A percentile compares a stretch with the other conserved stretches of the same genome.
phyloP scores from a whole-genome alignment of 2,113 vertebrate species.

The Leiothrix lutea region DNA sequence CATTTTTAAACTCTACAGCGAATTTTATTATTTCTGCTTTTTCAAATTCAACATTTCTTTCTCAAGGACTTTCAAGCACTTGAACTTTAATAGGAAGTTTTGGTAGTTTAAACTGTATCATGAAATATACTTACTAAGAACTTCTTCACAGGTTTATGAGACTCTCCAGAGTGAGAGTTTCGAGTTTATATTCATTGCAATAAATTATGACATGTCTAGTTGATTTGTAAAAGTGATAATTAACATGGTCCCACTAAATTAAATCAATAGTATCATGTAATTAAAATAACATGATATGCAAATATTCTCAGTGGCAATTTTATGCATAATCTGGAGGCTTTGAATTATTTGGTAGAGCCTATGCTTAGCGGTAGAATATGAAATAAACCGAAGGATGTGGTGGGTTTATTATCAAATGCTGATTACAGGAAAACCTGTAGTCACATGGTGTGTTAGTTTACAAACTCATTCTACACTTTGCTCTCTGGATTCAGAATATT shows the following conservation, averaged over 20 bases:
- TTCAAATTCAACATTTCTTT: background rate
- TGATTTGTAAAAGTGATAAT: constrained; percentile 29
- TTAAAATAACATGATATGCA: constrained; percentile 15
- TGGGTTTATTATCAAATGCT: background rate
- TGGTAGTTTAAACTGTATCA: background rate
- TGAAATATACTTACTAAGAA: background rate
- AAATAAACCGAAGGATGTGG: background rate
- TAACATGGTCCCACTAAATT: constrained; percentile 1
- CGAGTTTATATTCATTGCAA: background rate
- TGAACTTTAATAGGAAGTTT: background rate
- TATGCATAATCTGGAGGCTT: background rate
- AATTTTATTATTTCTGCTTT: background rate
- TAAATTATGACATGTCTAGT: background rate
- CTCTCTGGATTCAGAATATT: background rate
- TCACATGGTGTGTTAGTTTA: background rate
- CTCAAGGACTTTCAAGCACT: background rate
- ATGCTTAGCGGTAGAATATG: background rate
- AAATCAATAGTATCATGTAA: background rate
- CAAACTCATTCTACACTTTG: background rate
- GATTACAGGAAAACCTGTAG: background rate
- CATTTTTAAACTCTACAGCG: background rate
- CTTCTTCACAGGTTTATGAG: background rate
- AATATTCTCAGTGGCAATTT: background rate
- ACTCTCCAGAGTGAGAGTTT: background rate
- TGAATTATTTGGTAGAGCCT: background rate